Base-by-base conservation (phyloP, 2,797 vertebrate genomes). In the Crax fasciolata region DNA sequence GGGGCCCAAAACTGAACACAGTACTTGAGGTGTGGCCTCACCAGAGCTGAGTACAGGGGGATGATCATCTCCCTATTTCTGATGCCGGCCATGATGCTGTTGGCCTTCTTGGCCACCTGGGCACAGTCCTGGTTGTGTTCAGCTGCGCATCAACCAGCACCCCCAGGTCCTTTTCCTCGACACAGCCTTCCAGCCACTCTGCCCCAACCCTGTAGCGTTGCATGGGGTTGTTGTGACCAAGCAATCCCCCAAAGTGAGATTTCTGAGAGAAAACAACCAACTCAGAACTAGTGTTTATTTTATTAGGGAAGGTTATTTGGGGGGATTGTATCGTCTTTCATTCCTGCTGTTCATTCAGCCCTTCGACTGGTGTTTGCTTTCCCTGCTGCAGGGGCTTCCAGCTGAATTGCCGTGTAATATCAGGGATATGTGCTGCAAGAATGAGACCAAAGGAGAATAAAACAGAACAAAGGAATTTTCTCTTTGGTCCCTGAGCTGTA, bases 341-440 rank as follows among this genome's bases (percentile, higher is more conserved):
- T 62, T 25, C 3, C 27, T 0, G 0, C 65, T 62, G 0, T 65
- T 46, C 16, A 1, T 25, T 71, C 30, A 52, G 9, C 52, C 32
- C 13, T 73, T 49, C 13, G 27, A 39, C 59, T 74, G 23, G 17
- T 43, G 30, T 71, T 71, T 78, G 3, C 17, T 59, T 15, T 52
- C 5, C 52, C 46, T 7, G n/a, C 58, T 61, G 32, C 30, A n/a
- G 49, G 52, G 72, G 41, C n/a, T 59, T 67, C 19, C 44, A 16
- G 44, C 39, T 43, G 23, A 16, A 54, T 70, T 89, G 49, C 49
- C 7, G 9, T 54, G n/a, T 70, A 48, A 18, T 81, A 55, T 35
- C 39, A 25, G 7, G 39, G 30, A 1, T 27, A 51, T 75, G 8
- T 16, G 32, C 72, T 87, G 44, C 41, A 39, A 75, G 76, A 67